Evolutionary conservation across 2,797 vertebrate genomes (phyloP).

Genomic region (Thalassophryne amazonica): DNA sequence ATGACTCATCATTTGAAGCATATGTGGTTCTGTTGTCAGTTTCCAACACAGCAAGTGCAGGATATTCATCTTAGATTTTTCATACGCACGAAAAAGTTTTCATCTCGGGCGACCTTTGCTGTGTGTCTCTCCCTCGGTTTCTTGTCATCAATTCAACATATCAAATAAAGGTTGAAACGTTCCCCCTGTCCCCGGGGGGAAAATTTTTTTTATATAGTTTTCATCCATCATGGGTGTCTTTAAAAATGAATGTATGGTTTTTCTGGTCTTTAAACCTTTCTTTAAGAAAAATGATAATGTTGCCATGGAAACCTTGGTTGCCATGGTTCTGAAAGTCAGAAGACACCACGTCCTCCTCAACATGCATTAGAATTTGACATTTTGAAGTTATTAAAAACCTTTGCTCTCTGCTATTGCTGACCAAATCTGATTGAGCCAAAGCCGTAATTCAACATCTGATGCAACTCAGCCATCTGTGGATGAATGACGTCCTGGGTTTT

Average conservation of each 20-base stretch:
- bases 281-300: constrained; percentile 18
- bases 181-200: too few relatives aligned
- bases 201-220: too few relatives aligned
- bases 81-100: constrained; percentile 3
- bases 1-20: too few relatives aligned
- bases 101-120: too few relatives aligned
- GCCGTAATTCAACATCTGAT: constrained; percentile 26
- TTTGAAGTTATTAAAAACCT: constrained; percentile 48
- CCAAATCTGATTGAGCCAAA: constrained; percentile 22
- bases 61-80: constrained; percentile 6
- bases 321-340: constrained; percentile 12
- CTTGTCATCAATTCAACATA: too few relatives aligned
- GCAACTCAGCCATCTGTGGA: constrained; percentile 25
- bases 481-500: constrained; percentile 13
- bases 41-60: too few relatives aligned
- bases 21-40: too few relatives aligned
- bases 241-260: constrained; percentile 12
- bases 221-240: too few relatives aligned
- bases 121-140: too few relatives aligned
- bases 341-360: background rate
- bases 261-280: constrained; percentile 17
- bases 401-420: constrained; percentile 15
- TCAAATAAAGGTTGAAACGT: too few relatives aligned
- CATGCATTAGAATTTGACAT: constrained; percentile 46
- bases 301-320: background rate